Percentiles rank a stretch among this genome's conserved stretches.
phyloP scores from a whole-genome alignment of 2,113 vertebrate genomes.

The Dipodomys stephensi region DNA sequence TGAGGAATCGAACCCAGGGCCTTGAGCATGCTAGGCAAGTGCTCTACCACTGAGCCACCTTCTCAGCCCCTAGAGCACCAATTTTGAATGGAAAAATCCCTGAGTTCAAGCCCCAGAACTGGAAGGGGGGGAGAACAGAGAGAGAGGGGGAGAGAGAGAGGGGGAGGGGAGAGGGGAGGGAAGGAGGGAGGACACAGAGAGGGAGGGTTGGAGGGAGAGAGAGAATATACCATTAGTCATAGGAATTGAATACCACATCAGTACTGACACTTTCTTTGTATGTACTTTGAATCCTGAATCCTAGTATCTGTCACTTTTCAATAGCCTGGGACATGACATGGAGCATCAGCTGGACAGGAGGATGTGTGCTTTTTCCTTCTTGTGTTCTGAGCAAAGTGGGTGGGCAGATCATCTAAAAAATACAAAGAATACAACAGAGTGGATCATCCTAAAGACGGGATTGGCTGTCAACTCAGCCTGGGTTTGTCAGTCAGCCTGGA shows the following conservation, averaged over 20 bases:
- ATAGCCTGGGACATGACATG: neutral
- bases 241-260: neutral
- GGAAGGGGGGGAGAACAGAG: too few relatives aligned
- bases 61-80: too few relatives aligned
- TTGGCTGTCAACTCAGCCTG: neutral
- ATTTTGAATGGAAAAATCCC: too few relatives aligned
- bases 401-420: neutral
- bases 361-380: neutral
- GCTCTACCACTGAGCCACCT: too few relatives aligned
- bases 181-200: too few relatives aligned
- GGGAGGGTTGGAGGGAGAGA: neutral
- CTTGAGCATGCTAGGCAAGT: too few relatives aligned
- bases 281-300: neutral
- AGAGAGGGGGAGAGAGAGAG: too few relatives aligned
- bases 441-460: neutral
- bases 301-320: neutral
- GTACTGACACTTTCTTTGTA: neutral
- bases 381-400: neutral
- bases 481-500: neutral
- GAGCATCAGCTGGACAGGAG: neutral
- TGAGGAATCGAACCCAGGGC: too few relatives aligned
- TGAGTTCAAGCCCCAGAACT: too few relatives aligned
- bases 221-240: neutral
- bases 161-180: too few relatives aligned
- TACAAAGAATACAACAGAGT: neutral